Percentiles rank a stretch among this genome's conserved stretches.
phyloP scores from a whole-genome alignment of 1,140 invertebrate species.

The Cydia fagiglandana region DNA sequence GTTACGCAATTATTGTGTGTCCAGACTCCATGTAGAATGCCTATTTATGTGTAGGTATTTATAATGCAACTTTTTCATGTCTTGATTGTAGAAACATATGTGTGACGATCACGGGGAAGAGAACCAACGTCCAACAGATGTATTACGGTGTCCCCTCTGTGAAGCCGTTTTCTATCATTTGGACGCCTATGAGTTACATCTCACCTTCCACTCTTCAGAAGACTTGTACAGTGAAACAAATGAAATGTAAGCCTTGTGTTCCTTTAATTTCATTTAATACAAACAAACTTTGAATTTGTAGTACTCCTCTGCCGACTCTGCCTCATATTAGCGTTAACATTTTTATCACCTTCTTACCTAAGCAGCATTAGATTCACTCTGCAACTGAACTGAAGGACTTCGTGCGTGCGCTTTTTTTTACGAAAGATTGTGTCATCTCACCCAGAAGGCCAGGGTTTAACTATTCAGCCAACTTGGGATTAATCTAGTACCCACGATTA shows the following conservation, averaged over 20 bases:
- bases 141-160: slow-evolving; percentile 83
- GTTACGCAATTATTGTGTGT: too few relatives aligned
- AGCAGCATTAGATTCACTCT: too few relatives aligned
- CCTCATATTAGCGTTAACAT: too few relatives aligned
- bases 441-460: too few relatives aligned
- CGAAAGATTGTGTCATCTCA: too few relatives aligned
- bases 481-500: too few relatives aligned
- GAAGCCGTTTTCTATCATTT: slow-evolving; percentile 84
- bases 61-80: not conserved
- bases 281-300: not conserved
- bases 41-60: not conserved
- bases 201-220: slow-evolving; percentile 81
- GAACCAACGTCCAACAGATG: slow-evolving; percentile 80
- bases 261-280: not conserved
- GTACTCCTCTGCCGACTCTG: too few relatives aligned
- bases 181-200: slow-evolving; percentile 83
- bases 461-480: too few relatives aligned
- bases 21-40: too few relatives aligned
- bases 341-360: too few relatives aligned
- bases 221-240: slow-evolving; percentile 84
- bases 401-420: too few relatives aligned
- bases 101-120: slow-evolving; percentile 80
- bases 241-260: slow-evolving; percentile 72
- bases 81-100: slow-evolving; percentile 79
- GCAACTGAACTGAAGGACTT: too few relatives aligned